These are phyloP conservation scores for Polypedilum pembai DNA, from an alignment of 1,140 invertebrate species.

Conservation along the genomic window DNA sequence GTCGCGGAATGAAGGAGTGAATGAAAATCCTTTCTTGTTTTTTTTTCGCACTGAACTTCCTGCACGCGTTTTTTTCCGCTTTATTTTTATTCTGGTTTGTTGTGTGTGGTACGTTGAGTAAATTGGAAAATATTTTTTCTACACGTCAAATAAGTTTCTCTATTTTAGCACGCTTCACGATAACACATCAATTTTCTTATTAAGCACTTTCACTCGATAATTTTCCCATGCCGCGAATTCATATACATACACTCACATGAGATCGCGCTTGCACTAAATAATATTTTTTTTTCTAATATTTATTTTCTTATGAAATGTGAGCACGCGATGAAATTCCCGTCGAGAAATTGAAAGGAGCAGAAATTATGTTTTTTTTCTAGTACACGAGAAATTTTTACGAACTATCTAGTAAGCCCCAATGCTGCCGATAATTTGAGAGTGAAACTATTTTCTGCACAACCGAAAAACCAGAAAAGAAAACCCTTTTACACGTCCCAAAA, in stretches of 20 bases:
- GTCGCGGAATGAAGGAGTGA: neutral
- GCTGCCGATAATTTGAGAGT: conserved; percentile 23
- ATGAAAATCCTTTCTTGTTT: neutral
- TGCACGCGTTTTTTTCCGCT: conserved; percentile 13
- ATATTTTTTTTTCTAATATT: neutral
- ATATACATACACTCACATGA: neutral
- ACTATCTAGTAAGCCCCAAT: neutral
- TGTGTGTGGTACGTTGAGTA: conserved; percentile 14
- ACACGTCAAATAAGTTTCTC: neutral
- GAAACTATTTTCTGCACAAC: conserved; percentile 25
- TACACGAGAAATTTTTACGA: neutral
- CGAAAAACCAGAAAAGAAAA: neutral
- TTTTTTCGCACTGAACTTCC: neutral
- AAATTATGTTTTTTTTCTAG: too few relatives aligned
- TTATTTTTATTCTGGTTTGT: conserved; percentile 8
- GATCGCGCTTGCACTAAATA: neutral
- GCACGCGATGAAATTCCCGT: conserved; percentile 22
- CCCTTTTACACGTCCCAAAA: conserved; percentile 10
- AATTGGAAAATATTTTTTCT: conserved; percentile 1
- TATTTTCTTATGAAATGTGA: conserved; percentile 14
- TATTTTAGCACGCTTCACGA: conserved; percentile 15
- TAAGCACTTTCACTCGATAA: conserved; percentile 27
- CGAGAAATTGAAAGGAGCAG: neutral
- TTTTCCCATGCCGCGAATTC: conserved; percentile 16
- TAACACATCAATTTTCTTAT: conserved; percentile 25